Evolutionary conservation across 2,888 invertebrate genomes (phyloP).

Genomic region (Drosophila antonietae): DNA sequence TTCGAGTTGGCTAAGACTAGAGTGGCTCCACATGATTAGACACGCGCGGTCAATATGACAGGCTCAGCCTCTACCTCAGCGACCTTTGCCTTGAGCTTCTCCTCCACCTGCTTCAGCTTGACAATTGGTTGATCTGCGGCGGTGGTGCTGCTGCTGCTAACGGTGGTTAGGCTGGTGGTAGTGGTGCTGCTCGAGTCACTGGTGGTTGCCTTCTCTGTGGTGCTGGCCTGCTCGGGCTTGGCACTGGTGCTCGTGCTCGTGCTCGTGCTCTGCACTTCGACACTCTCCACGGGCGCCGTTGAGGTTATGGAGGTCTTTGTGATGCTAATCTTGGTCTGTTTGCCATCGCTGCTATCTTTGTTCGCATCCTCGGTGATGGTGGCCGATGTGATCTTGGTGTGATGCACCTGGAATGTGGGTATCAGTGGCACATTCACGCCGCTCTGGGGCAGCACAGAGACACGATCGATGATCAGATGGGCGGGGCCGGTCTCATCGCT

Average conservation of each 20-base stretch:
- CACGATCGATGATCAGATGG: slow-evolving; percentile 81
- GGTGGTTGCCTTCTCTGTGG: slow-evolving; percentile 24
- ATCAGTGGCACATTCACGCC: slow-evolving; percentile 62
- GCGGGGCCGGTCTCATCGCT: slow-evolving; percentile 64
- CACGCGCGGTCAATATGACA: slow-evolving; percentile 83
- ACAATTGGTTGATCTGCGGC: slow-evolving; percentile 67
- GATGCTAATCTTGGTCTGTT: slow-evolving; percentile 73
- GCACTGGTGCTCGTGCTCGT: slow-evolving; percentile 27
- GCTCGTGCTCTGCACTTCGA: slow-evolving; percentile 38
- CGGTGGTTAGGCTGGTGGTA: slow-evolving; percentile 13
- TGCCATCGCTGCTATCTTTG: slow-evolving; percentile 60
- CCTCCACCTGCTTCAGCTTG: slow-evolving; percentile 77
- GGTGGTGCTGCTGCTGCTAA: slow-evolving; percentile 29
- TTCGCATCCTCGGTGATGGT: slow-evolving; percentile 65
- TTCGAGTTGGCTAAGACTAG: slow-evolving; percentile 48
- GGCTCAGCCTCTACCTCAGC: slow-evolving; percentile 84
- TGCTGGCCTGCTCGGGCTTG: slow-evolving; percentile 21
- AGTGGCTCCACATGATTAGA: slow-evolving; percentile 60
- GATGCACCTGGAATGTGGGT: slow-evolving; percentile 78
- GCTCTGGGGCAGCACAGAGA: slow-evolving; percentile 74
- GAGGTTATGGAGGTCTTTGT: slow-evolving; percentile 72
- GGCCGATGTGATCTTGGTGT: slow-evolving; percentile 67
- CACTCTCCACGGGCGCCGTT: slow-evolving; percentile 57
- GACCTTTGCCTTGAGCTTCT: slow-evolving; percentile 82
- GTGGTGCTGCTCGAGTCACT: slow-evolving; percentile 35